phyloP scores from a whole-genome alignment of 1,140 invertebrate genomes.

The Drosophila nikananu region DNA sequence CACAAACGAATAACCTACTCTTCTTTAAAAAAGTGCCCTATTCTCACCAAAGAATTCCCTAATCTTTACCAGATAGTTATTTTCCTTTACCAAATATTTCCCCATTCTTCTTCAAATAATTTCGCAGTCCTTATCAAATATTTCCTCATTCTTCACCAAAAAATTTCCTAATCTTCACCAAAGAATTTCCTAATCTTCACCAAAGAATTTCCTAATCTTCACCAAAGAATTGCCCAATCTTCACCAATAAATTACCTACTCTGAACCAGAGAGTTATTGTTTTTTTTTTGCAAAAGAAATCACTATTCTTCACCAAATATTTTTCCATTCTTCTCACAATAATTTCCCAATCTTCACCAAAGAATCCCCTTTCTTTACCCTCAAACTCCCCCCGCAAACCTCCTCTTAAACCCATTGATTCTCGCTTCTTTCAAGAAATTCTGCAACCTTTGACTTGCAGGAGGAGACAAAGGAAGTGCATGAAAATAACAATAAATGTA shows the following conservation, averaged over 20 bases:
- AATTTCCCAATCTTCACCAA: neutral
- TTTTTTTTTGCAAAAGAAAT: neutral
- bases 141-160: neutral
- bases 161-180: neutral
- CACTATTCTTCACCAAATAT: neutral
- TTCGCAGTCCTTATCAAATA: neutral
- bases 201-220: neutral
- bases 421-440: neutral
- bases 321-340: neutral
- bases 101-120: neutral
- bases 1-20: neutral
- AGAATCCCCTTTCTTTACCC: too few species aligned
- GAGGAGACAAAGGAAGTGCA: constrained; percentile 28
- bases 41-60: neutral
- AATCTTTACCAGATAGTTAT: neutral
- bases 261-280: neutral
- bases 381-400: neutral
- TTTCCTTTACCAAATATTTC: too few species aligned
- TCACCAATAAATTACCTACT: neutral
- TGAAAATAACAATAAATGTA: constrained; percentile 44
- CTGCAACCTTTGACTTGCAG: constrained; percentile 3
- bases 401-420: neutral
- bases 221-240: too few species aligned
- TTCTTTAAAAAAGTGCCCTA: too few species aligned
- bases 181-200: neutral